Evolutionary conservation across 2,113 vertebrate species (phyloP), one percentile per base, ranked within the genome.

Genomic region (Pelmatolapia mariae): DNA sequence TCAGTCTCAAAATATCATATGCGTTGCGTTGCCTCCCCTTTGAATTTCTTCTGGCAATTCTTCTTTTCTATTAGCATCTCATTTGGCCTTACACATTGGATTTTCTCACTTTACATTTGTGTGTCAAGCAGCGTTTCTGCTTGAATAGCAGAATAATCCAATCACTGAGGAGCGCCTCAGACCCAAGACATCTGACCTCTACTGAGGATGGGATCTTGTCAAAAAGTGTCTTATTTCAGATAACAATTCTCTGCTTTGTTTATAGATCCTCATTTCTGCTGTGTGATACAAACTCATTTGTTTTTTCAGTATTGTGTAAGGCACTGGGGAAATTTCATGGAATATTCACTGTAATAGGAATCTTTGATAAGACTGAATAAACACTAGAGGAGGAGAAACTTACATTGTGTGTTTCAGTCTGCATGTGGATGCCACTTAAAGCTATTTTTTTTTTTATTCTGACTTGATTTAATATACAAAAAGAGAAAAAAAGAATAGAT

Each of bases 61-160:
- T 87, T 91, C 66, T 92, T 86, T 93, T 90, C 89, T 92, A 94
- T 94, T 92, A 94, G 90, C 91, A 91, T 94, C 93, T 94, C 93
- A 92, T 95, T 91, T 87, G 81, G 92, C 82, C 85, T 93, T 92
- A 92, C 89, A 87, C 93, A 88, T 91, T 93, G 87, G 78, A 93
- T 94, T 93, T 93, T 86, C 91, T 93, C 94, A 91, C 86, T 92
- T 95, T 93, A 90, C 86, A 87, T 94, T 91, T 90, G 89, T 90
- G 91, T 92, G 91, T 87, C 93, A 89, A 91, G 86, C 86, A 81
- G 45, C 29, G 81, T 90, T 95, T 93, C 87, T 90, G 95, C 95
- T 94, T 92, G 90, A 93, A 89, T 92, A 90, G 94, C 92, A 92
- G 90, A 93, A 93, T 95, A 94, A 96, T 95, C 91, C 91, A 94